Conservation (phyloP, 2,888 invertebrate genomes). For the Alsophila aescularia region DNA sequence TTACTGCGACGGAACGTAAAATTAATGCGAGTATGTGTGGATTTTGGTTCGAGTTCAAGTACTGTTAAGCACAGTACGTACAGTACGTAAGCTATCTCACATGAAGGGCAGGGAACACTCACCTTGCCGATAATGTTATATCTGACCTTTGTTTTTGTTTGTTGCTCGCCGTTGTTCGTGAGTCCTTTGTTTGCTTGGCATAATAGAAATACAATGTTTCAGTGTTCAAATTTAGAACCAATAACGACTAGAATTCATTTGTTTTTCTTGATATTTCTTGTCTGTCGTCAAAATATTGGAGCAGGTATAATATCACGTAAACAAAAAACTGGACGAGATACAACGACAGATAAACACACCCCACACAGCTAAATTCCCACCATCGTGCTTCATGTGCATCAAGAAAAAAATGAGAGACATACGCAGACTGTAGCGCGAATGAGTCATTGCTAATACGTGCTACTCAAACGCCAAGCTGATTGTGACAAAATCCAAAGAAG, state of each 20-base stretch:
- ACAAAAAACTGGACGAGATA: too few relatives aligned
- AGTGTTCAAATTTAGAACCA: constrained; percentile 2
- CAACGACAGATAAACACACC: too few relatives aligned
- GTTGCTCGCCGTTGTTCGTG: constrained; percentile 5
- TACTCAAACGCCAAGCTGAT: too few relatives aligned
- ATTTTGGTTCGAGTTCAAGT: background rate
- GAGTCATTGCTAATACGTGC: too few relatives aligned
- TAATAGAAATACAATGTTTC: constrained; percentile 7
- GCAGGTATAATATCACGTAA: too few relatives aligned
- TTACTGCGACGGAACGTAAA: too few relatives aligned
- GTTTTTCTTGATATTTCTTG: background rate
- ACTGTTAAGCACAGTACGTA: constrained; percentile 4
- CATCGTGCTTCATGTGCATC: too few relatives aligned
- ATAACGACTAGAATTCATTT: background rate
- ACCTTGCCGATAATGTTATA: constrained; percentile 21
- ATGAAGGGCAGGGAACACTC: constrained; percentile 8
- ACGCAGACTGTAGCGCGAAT: too few relatives aligned
- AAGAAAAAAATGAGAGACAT: too few relatives aligned
- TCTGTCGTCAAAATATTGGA: background rate
- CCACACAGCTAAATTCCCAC: too few relatives aligned
- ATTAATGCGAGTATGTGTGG: background rate
- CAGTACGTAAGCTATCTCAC: background rate
- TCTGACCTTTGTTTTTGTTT: constrained; percentile 26
- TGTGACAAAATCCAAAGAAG: too few relatives aligned
- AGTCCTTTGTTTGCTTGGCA: constrained; percentile 8